Evolutionary conservation across 2,797 vertebrate species (phyloP), one percentile per base, ranked within the genome.

Genomic region (Borostomias antarcticus): DNA sequence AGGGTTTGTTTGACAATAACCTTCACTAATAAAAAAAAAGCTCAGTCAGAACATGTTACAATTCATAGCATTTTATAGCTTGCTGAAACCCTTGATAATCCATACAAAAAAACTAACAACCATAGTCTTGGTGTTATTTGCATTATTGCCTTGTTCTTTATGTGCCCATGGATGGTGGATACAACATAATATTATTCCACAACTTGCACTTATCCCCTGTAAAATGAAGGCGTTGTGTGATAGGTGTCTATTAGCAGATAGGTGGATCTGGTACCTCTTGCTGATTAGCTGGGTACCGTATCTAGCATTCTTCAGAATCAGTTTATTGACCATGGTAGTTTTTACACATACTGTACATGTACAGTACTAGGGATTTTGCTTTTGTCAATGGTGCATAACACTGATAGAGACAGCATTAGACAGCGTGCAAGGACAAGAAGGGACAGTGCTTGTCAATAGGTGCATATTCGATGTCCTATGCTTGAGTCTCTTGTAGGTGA

Each of bases 61-160:
- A 28, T 9, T 35, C 19, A 43, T 43, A 32, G 13, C 33, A 25
- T 65, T 10, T 37, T 52, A 40, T 7, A 2, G 59, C 51, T n/a
- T n/a, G 33, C 60, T 57, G 15, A 66, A 25, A 19, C 64, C 52
- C 54, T 65, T 68, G 52, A 73, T 61, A 66, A 9, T 43, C 63
- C 56, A 60, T 59, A 33, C 30, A 21, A 56, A 56, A 40, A 11
- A 26, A 59, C 23, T 3, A 59, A 19, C 33, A 6, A 2, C n/a
- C n/a, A 17, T n/a, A 17, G 13, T 17, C n/a, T 43, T 43, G 40
- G 13, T 17, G n/a, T 43, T 43, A 43, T 43, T 43, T 43, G 13
- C 40, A 4, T 2, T 43, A 17, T 43, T 15, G 5, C n/a, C 15
- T 43, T 15, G n/a, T 43, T 17, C 4, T 5, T 17, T 17, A 43